A percentile compares a stretch with the other conserved stretches of the same genome.
These are phyloP conservation scores for Erannis defoliaria DNA, from an alignment of 2,888 invertebrate species.

Conservation along the genomic window DNA sequence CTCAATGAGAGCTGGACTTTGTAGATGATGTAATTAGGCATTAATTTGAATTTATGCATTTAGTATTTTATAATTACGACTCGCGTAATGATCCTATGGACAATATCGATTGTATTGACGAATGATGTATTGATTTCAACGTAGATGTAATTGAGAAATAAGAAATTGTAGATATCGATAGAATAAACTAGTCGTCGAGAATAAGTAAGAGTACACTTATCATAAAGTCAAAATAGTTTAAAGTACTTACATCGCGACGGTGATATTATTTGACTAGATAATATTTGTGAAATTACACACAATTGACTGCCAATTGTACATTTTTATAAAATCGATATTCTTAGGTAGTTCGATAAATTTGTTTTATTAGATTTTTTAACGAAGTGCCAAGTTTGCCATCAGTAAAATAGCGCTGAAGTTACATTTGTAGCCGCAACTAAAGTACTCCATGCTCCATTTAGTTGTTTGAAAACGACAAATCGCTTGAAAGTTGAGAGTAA, in stretches of 20 bases:
- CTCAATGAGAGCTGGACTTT: conserved; percentile 78
- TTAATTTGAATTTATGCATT: conserved; percentile 76
- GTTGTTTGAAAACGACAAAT: conserved; percentile 48
- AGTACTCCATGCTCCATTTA: conserved; percentile 58
- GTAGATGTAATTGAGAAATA: conserved; percentile 70
- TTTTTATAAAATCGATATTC: conserved; percentile 79
- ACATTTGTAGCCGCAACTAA: conserved; percentile 56
- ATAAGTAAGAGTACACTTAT: conserved; percentile 65
- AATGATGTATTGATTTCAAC: conserved; percentile 74
- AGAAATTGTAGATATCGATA: conserved; percentile 80
- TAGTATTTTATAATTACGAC: conserved; percentile 83
- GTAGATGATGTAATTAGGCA: conserved; percentile 70
- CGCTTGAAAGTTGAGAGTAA: conserved; percentile 52
- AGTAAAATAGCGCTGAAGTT: conserved; percentile 53
- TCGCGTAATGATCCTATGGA: conserved; percentile 84
- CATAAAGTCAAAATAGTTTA: conserved; percentile 71
- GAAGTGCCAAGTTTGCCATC: conserved; percentile 76
- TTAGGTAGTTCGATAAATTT: conserved; percentile 80
- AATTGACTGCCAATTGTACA: conserved; percentile 86
- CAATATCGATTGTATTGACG: conserved; percentile 84
- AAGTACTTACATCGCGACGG: conserved; percentile 70
- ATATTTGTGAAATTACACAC: conserved; percentile 69
- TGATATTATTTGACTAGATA: conserved; percentile 80
- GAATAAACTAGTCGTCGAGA: conserved; percentile 65
- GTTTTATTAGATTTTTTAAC: conserved; percentile 78